A percentile compares a stretch with the other conserved stretches of the same genome.
phyloP scores from a whole-genome alignment of 2,797 vertebrate species.

The Nannoperca obscura region DNA sequence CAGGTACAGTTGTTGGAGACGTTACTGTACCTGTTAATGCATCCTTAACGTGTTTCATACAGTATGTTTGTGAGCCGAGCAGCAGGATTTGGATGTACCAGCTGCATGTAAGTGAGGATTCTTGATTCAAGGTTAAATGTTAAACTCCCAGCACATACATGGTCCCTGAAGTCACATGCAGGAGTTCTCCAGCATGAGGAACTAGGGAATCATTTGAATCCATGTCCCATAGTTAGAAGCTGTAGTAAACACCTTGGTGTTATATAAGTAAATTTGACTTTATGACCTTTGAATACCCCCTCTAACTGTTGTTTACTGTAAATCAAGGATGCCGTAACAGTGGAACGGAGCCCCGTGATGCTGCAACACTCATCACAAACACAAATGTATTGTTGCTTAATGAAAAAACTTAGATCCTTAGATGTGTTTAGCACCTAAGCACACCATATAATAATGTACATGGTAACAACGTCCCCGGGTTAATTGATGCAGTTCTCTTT shows the following conservation, averaged over 20 bases:
- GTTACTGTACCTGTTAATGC: not conserved
- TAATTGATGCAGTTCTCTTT: too few relatives aligned
- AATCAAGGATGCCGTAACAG: not conserved
- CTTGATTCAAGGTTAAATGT: slow-evolving; percentile 5
- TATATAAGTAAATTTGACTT: not conserved
- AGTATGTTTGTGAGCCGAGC: not conserved
- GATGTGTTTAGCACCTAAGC: too few relatives aligned
- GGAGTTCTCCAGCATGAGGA: not conserved
- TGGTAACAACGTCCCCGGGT: too few relatives aligned
- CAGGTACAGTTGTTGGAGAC: not conserved
- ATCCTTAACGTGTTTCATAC: not conserved
- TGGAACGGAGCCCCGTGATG: not conserved
- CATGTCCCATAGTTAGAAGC: slow-evolving; percentile 4
- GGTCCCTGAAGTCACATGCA: not conserved
- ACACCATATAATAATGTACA: too few relatives aligned
- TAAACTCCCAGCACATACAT: not conserved
- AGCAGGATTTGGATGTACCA: slow-evolving; percentile 4
- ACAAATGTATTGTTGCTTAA: not conserved
- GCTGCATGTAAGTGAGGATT: not conserved
- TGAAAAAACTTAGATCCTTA: not conserved
- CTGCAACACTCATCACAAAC: not conserved
- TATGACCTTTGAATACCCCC: not conserved
- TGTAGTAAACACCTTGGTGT: slow-evolving; percentile 34
- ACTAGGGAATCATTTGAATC: slow-evolving; percentile 29
- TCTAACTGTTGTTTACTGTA: not conserved